Base-by-base conservation (phyloP, 35 echinoderm and acorn worm genomes). In the Heliocidaris erythrogramma region DNA sequence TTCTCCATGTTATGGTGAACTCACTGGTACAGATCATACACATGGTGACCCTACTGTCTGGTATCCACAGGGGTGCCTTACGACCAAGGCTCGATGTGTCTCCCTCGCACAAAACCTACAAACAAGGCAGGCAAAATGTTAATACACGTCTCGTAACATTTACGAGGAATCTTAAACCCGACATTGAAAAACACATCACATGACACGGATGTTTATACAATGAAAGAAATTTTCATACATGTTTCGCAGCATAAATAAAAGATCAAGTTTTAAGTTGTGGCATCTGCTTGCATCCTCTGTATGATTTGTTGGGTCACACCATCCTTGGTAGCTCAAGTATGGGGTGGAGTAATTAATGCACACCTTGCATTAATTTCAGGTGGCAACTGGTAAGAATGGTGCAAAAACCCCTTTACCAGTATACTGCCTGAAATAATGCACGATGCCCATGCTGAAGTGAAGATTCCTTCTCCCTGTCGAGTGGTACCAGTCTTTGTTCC, bases 351-450 rank as follows among this genome's bases (percentile, higher is more conserved):
- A n/a, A 27, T 47, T 89, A n/a, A 27, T 47, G 30, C 87, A 89
- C 87, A 89, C 9, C 47, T 89, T 89, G 32, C 87, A 89, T 89
- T 84, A 86, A 97, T 99, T 99, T 92, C 98, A 99, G 92, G 96
- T 71, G 88, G 95, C 93, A 96, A 88, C 95, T 86, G 98, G 96
- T 99, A 99, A 99, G 92, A 48, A 92, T 86, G 42, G 91, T 59
- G 31, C 31, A 88, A 96, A 47, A 14, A 90, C 69, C 65, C 93
- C 93, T 94, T 98, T 99, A 99, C 98, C 98, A 99, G 96, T 98
- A 98, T 97, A 99, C 98, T 95, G 96, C 98, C 98, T 99, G 98
- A 99, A 99, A 99, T 99, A 97, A 93, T 96, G 49, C 95, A 97
- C n/a, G 30, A 35, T 94, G 87, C 93, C 59, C 31, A 96, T 48